Evolutionary conservation across 2,888 invertebrate genomes (phyloP), one percentile per base, ranked within the genome.

Genomic region (Sinopyrophorus schimmeli): DNA sequence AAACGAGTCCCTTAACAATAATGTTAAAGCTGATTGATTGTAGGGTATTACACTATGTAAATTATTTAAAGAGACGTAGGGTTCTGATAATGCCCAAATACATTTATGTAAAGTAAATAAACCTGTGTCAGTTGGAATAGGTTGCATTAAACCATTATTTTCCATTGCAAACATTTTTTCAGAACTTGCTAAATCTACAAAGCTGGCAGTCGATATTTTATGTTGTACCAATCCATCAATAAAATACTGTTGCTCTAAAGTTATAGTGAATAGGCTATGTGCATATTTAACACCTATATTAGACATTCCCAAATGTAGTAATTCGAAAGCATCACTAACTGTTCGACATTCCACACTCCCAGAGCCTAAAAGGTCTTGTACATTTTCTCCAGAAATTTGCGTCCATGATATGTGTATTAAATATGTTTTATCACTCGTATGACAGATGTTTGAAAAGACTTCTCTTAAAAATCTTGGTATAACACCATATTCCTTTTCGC

Each of bases 191-290:
- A 87, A 72, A 66, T 87, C 87, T 64, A 85, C 83, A 69, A 87
- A 87, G 65, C 86, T 86, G 1, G 86, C 84, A 21, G 86, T 86
- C 0, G 87, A 86, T 62, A 85, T 76, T 57, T 83, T 79, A 64
- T 86, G 86, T 61, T 86, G 84, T 1, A 86, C 75, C 10, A 82
- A 76, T 12, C 83, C 81, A 64, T 85, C 84, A 14, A 81, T 77
- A 3, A 84, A 77, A 84, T 85, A 86, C 58, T 86, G 84, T 63
- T 88, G 87, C 64, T 87, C 86, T 58, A 88, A 75, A 24, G 86
- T 85, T 0, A 88, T 76, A 2, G 86, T 87, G 57, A 88, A 86
- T 1, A 87, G 77, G 3, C 83, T 82, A 60, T 87, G 87, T 21
- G 79, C 78, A 37, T 69, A 69, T 53, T 79, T 78, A n/a, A 78